phyloP scores from a whole-genome alignment of 2,888 invertebrate species.

The Aphodius sticticus region DNA sequence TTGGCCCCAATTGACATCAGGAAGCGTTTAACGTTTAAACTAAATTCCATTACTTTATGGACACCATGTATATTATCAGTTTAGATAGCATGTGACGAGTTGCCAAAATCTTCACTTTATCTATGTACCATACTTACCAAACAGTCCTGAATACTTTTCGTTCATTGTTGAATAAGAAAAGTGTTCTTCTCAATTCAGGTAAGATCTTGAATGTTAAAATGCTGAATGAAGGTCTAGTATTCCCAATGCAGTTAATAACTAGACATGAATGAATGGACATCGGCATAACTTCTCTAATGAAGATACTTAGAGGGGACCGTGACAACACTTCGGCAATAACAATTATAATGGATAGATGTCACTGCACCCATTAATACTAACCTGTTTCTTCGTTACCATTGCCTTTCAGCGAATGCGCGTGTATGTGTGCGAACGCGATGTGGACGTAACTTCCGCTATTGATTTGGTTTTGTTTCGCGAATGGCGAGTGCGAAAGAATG shows the following conservation, averaged over 20 bases:
- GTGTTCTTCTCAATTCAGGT: background rate
- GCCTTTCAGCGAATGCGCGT: background rate
- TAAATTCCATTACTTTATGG: no score
- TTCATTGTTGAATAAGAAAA: no score
- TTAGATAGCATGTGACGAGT: no score
- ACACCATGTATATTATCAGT: no score
- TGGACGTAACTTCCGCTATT: conserved; percentile 4
- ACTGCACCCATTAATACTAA: conserved; percentile 4
- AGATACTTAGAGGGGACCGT: background rate
- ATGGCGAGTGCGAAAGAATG: conserved; percentile 19
- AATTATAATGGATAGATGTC: conserved; percentile 4
- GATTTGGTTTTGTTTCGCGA: conserved; percentile 4
- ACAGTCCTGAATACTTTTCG: no score
- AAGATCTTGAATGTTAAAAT: background rate
- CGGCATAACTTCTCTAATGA: conserved; percentile 4
- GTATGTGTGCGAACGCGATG: background rate
- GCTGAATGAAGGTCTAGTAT: background rate
- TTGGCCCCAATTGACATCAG: no score
- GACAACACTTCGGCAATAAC: background rate
- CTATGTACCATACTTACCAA: no score
- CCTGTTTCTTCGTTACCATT: background rate
- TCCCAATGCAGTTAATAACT: background rate
- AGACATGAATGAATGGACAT: background rate
- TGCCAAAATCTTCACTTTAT: no score
- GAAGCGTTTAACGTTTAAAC: no score